Base-by-base conservation (phyloP, 2,113 vertebrate species). In the Tautogolabrus adspersus region DNA sequence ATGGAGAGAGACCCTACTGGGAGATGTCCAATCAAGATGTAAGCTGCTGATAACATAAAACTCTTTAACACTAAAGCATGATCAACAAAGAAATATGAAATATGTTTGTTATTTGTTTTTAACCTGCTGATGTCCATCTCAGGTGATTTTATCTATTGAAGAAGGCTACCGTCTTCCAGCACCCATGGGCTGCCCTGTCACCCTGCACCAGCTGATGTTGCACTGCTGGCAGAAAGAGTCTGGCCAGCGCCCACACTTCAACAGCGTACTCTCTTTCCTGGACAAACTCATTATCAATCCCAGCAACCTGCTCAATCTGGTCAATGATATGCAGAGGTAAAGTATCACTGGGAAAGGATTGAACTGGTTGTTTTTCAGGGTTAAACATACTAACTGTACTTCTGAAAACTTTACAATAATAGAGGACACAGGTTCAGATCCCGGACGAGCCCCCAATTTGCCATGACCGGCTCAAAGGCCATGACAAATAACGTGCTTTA, bases 181-280 rank as follows among this genome's bases (percentile, higher is more conserved):
- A 10, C 98, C 98, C 12, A 97, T 98, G 96, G 97, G 96, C 80
- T 99, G 97, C 78, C 96, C 98, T 5, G 95, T 96, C 44, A 96
- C 96, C 13, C 95, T 99, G 73, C 97, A 99, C 90, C 97, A 99
- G n/a, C 83, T 99, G 47, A 99, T 99, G 98, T 95, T 99, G 75
- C 97, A 97, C 85, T 98, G 97, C 93, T 99, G 98, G 98, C 97
- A 99, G 91, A 99, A 98, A 88, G 97, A 99, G 83, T 95, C 95
- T 63, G 95, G 93, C 82, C 97, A 96, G 89, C 95, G 98, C 8
- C 98, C 98, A 23, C 95, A 93, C 90, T 99, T 99, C 89, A 95
- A 91, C 10, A 96, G 98, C 58, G 95, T 99, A 40, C 96, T 98
- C 69, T 93, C 89, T 82, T 99, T 98, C 91, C 94, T 99, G 62